Conservation (phyloP, 92 coral and sea anemone species). For the Umimayanthus chanpuru region DNA sequence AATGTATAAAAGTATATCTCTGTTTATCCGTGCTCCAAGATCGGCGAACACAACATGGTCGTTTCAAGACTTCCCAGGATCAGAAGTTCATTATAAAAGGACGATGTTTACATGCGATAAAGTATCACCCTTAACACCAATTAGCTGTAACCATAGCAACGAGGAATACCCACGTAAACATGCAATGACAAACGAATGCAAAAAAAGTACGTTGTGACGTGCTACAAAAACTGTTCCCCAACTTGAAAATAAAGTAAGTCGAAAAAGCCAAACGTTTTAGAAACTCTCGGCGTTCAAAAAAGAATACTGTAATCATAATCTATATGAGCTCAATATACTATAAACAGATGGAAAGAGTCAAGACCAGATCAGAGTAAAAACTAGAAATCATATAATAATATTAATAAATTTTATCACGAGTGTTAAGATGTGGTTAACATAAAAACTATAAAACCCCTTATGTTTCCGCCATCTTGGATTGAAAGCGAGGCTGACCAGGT, state of each 20-base stretch:
- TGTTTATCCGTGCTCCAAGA: not conserved
- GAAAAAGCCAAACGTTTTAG: not conserved
- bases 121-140: conserved; percentile 10
- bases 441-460: too few species aligned
- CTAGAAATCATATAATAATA: not conserved
- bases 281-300: not conserved
- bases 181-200: conserved; percentile 43
- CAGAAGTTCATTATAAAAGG: not conserved
- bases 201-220: conserved; percentile 17
- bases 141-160: conserved; percentile 18
- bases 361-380: conserved; percentile 1
- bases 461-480: too few species aligned
- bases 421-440: not conserved
- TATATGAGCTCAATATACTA: not conserved
- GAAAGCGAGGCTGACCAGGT: too few species aligned
- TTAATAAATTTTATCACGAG: not conserved
- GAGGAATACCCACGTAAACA: conserved; percentile 32
- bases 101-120: not conserved
- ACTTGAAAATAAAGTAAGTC: not conserved
- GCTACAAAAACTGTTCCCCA: conserved; percentile 6
- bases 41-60: not conserved
- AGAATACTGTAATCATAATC: conserved; percentile 4
- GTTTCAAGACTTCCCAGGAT: not conserved
- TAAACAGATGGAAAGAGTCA: not conserved
- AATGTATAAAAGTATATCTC: not conserved